phyloP scores from a whole-genome alignment of 2,888 invertebrate genomes.

The Drosophila hawaiiensis region DNA sequence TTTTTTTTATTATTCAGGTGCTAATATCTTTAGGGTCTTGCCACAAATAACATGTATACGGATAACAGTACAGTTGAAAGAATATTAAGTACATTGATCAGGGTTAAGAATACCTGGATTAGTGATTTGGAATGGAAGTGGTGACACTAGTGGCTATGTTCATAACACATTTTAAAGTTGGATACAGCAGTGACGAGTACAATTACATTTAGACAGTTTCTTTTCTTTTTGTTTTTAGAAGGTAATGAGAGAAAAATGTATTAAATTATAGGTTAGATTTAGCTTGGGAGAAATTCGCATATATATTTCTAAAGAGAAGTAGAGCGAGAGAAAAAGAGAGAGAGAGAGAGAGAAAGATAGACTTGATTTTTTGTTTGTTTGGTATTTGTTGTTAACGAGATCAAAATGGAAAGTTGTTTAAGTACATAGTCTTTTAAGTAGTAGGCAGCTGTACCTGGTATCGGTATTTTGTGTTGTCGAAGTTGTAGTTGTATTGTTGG shows the following conservation, averaged over 20 bases:
- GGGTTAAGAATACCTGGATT: constrained; percentile 9
- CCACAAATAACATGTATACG: neutral
- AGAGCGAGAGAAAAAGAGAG: constrained; percentile 45
- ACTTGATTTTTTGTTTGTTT: constrained; percentile 29
- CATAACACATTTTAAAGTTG: constrained; percentile 17
- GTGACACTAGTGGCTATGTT: constrained; percentile 21
- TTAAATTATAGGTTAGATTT: constrained; percentile 55
- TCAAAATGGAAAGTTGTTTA: constrained; percentile 71
- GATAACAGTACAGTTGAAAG: constrained; percentile 1
- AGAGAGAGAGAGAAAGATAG: constrained; percentile 42
- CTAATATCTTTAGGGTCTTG: neutral
- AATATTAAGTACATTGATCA: neutral
- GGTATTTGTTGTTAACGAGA: constrained; percentile 60
- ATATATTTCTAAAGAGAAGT: constrained; percentile 48
- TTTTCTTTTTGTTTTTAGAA: constrained; percentile 24
- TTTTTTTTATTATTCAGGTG: neutral
- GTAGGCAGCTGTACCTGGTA: constrained; percentile 78
- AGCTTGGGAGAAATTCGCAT: constrained; percentile 47
- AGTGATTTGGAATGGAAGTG: constrained; percentile 19
- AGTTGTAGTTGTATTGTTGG: constrained; percentile 54
- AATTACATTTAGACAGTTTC: constrained; percentile 56
- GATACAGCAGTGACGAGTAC: constrained; percentile 42
- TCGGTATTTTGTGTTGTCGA: constrained; percentile 78
- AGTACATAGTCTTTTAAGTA: constrained; percentile 55
- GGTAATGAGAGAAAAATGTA: constrained; percentile 53